Conservation (phyloP, 2,888 invertebrate genomes). For the Acrocera orbiculus region DNA sequence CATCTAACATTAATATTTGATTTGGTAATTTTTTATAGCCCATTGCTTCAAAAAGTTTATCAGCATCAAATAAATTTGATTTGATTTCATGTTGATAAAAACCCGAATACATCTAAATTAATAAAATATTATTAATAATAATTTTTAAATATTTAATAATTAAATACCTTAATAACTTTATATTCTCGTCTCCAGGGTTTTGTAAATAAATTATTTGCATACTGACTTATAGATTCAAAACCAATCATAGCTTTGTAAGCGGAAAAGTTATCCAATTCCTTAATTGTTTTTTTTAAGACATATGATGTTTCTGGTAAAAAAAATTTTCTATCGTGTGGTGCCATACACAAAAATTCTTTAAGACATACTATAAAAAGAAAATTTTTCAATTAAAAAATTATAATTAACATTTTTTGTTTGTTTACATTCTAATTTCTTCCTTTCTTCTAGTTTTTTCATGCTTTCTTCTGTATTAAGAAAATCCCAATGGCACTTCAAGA, state of each 20-base stretch:
- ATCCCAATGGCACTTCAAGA: slow-evolving; percentile 57
- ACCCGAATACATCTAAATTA: slow-evolving; percentile 58
- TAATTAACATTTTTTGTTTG: background rate
- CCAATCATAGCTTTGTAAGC: slow-evolving; percentile 65
- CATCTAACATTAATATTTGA: slow-evolving; percentile 41
- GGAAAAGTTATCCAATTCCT: slow-evolving; percentile 53
- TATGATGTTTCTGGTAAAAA: slow-evolving; percentile 54
- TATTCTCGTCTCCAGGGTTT: slow-evolving; percentile 86
- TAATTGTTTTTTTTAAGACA: slow-evolving; percentile 56
- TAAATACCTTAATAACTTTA: slow-evolving; percentile 52
- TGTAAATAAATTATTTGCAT: slow-evolving; percentile 66
- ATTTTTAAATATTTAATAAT: background rate
- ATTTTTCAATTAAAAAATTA: background rate
- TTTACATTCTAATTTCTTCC: slow-evolving; percentile 59
- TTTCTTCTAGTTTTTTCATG: slow-evolving; percentile 55
- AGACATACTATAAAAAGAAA: slow-evolving; percentile 42
- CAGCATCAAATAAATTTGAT: slow-evolving; percentile 59
- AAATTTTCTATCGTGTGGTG: slow-evolving; percentile 66
- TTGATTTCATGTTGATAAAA: slow-evolving; percentile 78
- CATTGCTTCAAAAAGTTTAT: slow-evolving; percentile 61
- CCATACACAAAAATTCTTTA: slow-evolving; percentile 56
- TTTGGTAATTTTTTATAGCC: slow-evolving; percentile 50
- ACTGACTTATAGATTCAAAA: slow-evolving; percentile 69
- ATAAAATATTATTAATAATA: slow-evolving; percentile 9
- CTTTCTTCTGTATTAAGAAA: slow-evolving; percentile 68